Percentiles rank a stretch among this genome's conserved stretches.
phyloP scores from a whole-genome alignment of 1,140 invertebrate species.

The Drosophila rufa region DNA sequence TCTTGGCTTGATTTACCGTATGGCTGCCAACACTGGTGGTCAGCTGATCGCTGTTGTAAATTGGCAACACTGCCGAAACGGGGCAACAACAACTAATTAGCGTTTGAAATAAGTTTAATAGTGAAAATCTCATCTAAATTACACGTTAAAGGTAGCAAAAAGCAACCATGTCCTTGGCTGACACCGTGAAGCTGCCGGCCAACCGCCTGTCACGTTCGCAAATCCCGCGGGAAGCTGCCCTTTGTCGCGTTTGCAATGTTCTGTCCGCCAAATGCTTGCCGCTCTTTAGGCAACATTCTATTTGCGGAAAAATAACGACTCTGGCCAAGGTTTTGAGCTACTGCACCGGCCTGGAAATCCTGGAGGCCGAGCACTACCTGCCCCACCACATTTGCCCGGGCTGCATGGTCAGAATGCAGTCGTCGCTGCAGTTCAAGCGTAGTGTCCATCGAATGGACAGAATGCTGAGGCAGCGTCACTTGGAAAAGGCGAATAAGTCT shows the following conservation, averaged over 20 bases:
- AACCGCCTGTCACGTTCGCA: accelerated
- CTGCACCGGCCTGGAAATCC: conserved; percentile 53
- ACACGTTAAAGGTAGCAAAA: no score
- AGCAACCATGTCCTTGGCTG: background rate
- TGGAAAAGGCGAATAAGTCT: background rate
- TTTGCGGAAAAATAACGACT: conserved; percentile 53
- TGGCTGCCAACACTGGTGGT: background rate
- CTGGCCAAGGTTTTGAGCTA: conserved; percentile 52
- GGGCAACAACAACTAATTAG: background rate
- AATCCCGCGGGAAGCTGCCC: no score
- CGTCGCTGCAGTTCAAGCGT: conserved; percentile 37
- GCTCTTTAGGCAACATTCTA: conserved; percentile 32
- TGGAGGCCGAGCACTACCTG: conserved; percentile 53
- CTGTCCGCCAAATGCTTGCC: conserved; percentile 21
- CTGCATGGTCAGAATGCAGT: conserved; percentile 25
- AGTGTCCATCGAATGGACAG: conserved; percentile 36
- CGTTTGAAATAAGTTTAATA: background rate
- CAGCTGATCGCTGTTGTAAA: background rate
- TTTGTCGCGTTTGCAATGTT: conserved; percentile 61
- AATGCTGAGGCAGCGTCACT: conserved; percentile 30
- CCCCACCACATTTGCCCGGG: conserved; percentile 53
- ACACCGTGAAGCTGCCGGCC: background rate
- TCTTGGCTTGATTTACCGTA: background rate
- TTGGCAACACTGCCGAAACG: background rate
- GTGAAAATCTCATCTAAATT: background rate